Evolutionary conservation across 2,113 vertebrate genomes (phyloP), one percentile per base, ranked within the genome.

Genomic region (Pipa parva): DNA sequence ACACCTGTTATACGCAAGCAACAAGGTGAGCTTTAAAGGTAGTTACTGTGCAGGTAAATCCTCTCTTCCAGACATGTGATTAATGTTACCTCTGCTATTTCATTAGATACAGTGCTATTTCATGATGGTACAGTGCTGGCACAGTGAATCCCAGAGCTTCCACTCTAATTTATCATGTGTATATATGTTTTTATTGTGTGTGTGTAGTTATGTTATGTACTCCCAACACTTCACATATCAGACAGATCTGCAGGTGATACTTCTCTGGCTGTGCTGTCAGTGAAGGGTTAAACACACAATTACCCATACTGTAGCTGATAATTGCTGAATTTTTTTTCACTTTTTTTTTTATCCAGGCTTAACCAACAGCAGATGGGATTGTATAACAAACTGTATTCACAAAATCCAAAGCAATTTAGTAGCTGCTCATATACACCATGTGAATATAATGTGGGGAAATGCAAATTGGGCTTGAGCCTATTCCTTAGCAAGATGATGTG

Each of bases 1-100:
- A 56, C 65, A 68, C 65, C 65, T 68, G 65, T 68, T 68, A 51
- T 59, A 51, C 4, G 5, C 15, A 60, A 51, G 56, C 56, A 68
- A 50, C 56, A 51, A 60, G 65, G 65, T 68, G 58, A 58, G 55
- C 59, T 31, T 48, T n/a, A n/a, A n/a, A 7, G 18, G 50, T 25
- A 21, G 42, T 26, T 29, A 37, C n/a, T 7, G 25, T 33, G 8
- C 31, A 8, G 31, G 31, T 8, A 33, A 12, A 33, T 33, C 2
- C 8, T 33, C 31, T 12, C 8, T 10, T 3, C 7, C 31, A 3
- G 31, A 8, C 31, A 3, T 31, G 29, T 31, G 29, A 31, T 31
- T 31, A 10, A 6, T 5, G 10, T 10, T 31, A 31, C 29, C 29
- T 6, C 29, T 31, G 29, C 29, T 31, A 31, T 5, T 31, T 31